A percentile compares a stretch with the other conserved stretches of the same genome.
Conservation (phyloP, 2,113 vertebrate genomes). For the Aplodontia rufa region DNA sequence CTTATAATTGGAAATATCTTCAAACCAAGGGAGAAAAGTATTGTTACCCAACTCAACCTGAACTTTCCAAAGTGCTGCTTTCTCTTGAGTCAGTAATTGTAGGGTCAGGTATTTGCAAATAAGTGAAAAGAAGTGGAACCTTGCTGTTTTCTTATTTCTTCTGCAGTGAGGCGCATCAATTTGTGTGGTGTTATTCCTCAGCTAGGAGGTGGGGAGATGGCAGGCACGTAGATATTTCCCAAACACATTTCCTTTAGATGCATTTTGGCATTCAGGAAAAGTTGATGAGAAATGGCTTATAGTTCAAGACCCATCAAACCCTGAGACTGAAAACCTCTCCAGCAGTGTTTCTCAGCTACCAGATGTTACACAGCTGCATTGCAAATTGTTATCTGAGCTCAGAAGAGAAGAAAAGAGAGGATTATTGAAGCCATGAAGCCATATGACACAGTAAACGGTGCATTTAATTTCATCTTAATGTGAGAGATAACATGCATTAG, state of each 20-base stretch:
- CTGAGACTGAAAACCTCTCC: constrained; percentile 56
- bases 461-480: constrained; percentile 85
- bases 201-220: neutral
- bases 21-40: neutral
- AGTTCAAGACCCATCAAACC: constrained; percentile 19
- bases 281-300: constrained; percentile 54
- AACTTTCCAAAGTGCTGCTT: neutral
- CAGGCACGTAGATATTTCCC: neutral
- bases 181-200: neutral
- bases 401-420: constrained; percentile 63
- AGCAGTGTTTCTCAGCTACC: constrained; percentile 69
- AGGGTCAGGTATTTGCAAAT: neutral
- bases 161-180: neutral
- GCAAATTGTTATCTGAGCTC: constrained; percentile 68
- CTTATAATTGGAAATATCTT: constrained; percentile 13
- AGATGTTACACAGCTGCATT: constrained; percentile 78
- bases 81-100: neutral
- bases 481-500: constrained; percentile 77
- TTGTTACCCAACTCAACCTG: neutral
- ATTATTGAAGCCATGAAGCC: constrained; percentile 64
- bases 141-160: neutral
- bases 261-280: constrained; percentile 30
- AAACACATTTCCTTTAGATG: neutral
- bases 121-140: neutral
- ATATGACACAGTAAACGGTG: constrained; percentile 83